A percentile compares a stretch with the other conserved stretches of the same genome.
Conservation (phyloP, 2,888 invertebrate species). For the Drosophila bunnanda region DNA sequence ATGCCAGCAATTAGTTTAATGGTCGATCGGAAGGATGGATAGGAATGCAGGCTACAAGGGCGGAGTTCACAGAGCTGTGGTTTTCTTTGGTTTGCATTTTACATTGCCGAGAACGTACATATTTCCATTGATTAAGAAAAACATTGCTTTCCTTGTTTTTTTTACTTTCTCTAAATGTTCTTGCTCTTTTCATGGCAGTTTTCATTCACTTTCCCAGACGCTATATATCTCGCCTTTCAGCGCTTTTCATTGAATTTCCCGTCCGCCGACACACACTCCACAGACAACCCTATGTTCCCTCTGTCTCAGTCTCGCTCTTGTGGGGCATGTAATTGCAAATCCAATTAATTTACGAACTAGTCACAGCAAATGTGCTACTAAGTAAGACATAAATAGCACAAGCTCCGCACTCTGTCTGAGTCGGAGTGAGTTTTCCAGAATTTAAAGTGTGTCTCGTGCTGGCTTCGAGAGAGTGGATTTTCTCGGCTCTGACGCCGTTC, state of each 20-base stretch:
- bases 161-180: slow-evolving; percentile 7
- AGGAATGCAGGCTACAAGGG: not conserved
- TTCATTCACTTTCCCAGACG: slow-evolving; percentile 21
- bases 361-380: slow-evolving; percentile 74
- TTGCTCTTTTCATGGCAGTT: slow-evolving; percentile 10
- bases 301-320: slow-evolving; percentile 24
- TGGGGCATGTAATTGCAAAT: slow-evolving; percentile 77
- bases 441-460: slow-evolving; percentile 30
- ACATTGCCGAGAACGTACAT: too few species aligned
- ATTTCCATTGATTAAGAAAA: slow-evolving; percentile 9
- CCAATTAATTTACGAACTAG: slow-evolving; percentile 80
- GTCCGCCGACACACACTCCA: not conserved
- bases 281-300: not conserved
- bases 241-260: slow-evolving; percentile 17
- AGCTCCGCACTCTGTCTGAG: slow-evolving; percentile 27
- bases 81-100: slow-evolving; percentile 18
- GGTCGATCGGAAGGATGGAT: slow-evolving; percentile 26
- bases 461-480: slow-evolving; percentile 15
- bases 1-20: slow-evolving; percentile 69
- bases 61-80: slow-evolving; percentile 3
- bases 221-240: slow-evolving; percentile 7
- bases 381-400: slow-evolving; percentile 78
- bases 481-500: slow-evolving; percentile 23
- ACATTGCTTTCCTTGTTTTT: not conserved
- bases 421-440: slow-evolving; percentile 24